Evolutionary conservation across 2,797 vertebrate species (phyloP).

Genomic region (Aeoliscus strigatus): DNA sequence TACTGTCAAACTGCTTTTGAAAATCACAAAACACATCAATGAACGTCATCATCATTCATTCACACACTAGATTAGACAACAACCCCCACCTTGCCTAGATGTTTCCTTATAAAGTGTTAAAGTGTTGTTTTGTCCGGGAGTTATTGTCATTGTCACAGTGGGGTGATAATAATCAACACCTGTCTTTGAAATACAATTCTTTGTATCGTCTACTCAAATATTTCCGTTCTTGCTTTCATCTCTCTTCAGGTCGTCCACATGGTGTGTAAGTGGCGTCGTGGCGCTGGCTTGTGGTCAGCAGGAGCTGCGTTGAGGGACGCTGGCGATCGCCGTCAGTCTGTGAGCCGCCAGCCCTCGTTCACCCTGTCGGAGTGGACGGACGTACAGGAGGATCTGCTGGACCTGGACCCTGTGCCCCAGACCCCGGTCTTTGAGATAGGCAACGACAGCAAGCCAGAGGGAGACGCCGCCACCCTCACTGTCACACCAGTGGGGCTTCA

Average conservation of each 20-base stretch:
- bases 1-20: too few relatives aligned
- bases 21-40: too few relatives aligned
- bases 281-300: constrained; percentile 52
- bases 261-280: constrained; percentile 72
- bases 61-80: too few relatives aligned
- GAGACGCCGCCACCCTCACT: constrained; percentile 83
- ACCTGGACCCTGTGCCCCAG: constrained; percentile 85
- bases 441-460: constrained; percentile 83
- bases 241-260: constrained; percentile 74
- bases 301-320: constrained; percentile 45
- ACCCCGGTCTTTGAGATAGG: constrained; percentile 91
- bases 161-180: not conserved
- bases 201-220: too few relatives aligned
- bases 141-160: not conserved
- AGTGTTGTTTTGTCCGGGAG: too few relatives aligned
- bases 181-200: not conserved
- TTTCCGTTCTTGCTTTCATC: not conserved
- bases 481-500: constrained; percentile 94
- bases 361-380: constrained; percentile 98
- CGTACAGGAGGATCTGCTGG: constrained; percentile 87
- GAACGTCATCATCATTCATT: too few relatives aligned
- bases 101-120: too few relatives aligned
- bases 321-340: constrained; percentile 89
- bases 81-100: too few relatives aligned
- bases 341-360: constrained; percentile 96